Evolutionary conservation across 2,113 vertebrate genomes (phyloP), one percentile per base, ranked within the genome.

Genomic region (Cisticola juncidis): DNA sequence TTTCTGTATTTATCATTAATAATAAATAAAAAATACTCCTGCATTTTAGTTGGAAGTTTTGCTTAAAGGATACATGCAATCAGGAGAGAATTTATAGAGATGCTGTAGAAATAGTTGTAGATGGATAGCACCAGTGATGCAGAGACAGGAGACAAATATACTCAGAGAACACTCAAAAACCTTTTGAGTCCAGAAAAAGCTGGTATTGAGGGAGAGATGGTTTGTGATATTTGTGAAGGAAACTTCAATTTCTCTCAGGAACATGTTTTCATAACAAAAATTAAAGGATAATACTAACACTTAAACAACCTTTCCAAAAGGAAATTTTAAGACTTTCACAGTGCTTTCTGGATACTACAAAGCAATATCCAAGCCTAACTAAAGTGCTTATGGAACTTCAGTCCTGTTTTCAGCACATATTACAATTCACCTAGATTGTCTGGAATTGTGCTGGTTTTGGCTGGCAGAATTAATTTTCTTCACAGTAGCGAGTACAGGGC

Each of bases 111-210:
- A 80, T 16, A 3, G 9, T 7, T 80, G 31, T 22, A 35, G 22
- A 23, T 15, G 58, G 51, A 62, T 0, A 87, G 26, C 40, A 64
- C 53, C 62, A 79, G 56, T 0, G 0, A 65, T 1, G 1, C 40
- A 70, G 12, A 61, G 5, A 54, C 2, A 74, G 57, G 89, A 66
- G 22, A 12, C 33, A 44, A 2, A 62, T 40, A 62, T 7, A 56
- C 20, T 56, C 24, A 53, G 23, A 76, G 10, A 81, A 77, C 3
- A 42, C 6, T 45, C 42, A 20, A 69, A 90, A 87, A 56, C 5
- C 28, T 77, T 86, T 36, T 0, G 2, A 53, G 9, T 40, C 40
- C 61, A 68, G n/a, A 11, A 64, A 42, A 92, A 85, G 44, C 8
- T 38, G 68, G 47, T 6, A 7, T 3, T 7, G 8, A 73, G 11